Evolutionary conservation across 2,888 invertebrate genomes (phyloP), one percentile per base, ranked within the genome.

Genomic region (Acanthosepion lycidas): DNA sequence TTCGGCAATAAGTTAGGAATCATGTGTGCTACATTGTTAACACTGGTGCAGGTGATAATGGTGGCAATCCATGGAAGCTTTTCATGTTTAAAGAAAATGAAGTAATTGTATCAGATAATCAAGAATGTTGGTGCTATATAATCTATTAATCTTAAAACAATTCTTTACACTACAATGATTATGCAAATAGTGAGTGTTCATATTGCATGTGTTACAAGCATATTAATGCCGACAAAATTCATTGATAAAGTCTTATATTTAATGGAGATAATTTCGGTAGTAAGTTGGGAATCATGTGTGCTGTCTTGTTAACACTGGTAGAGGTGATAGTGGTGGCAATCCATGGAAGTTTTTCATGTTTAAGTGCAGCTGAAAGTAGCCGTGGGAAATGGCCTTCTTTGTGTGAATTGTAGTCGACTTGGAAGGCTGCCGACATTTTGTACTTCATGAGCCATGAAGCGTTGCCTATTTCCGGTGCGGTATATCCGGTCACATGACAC

Each of bases 401-500:
- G 78, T 78, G 78, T 78, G 78, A 78, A 78, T 78, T 12, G 78
- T 15, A 78, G 78, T 33, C 78, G n/a, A n/a, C 78, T 78, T 78
- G 78, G 78, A n/a, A 0, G 15, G 33, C n/a, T 78, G 78, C 78
- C 78, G 78, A 78, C 78, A 78, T 78, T 78, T 78, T 78, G 78
- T n/a, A 78, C 78, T 78, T n/a, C 78, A 78, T 78, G n/a, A n/a
- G n/a, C n/a, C n/a, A 78, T 33, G 78, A n/a, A 78, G 78, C 78
- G 78, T 33, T 78, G 78, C 78, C 78, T 78, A 78, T 78, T 78
- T 78, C 78, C 78, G 78, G 78, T 78, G 78, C 78, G 78, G 78
- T 78, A 78, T n/a, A 78, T 78, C 78, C 78, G 78, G 78, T 78
- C 78, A 78, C 78, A 78, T 78, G 78, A 78, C 78, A 78, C n/a